These are phyloP conservation scores for Prunella himalayana DNA, from an alignment of 2,113 vertebrate species.

Conservation along the genomic window DNA sequence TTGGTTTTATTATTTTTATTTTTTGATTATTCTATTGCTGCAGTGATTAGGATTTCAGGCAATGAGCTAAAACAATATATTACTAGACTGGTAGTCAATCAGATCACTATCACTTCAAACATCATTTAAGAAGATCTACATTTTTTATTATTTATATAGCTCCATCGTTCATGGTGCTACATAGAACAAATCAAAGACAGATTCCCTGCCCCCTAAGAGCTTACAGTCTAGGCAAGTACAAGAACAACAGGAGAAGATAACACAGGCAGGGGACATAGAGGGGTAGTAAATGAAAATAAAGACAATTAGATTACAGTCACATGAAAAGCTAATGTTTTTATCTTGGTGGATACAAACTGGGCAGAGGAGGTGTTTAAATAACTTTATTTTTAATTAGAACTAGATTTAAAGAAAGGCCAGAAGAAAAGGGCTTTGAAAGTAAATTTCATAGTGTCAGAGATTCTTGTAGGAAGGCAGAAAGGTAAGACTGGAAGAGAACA, in stretches of 20 bases:
- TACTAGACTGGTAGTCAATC: constrained; percentile 36
- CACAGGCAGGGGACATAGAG: constrained; percentile 29
- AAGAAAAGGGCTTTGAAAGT: not conserved
- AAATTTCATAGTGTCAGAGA: not conserved
- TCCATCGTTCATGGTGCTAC: constrained; percentile 60
- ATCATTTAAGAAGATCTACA: constrained; percentile 48
- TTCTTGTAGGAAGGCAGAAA: not conserved
- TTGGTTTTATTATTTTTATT: not conserved
- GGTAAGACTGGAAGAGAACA: not conserved
- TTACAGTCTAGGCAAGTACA: constrained; percentile 65
- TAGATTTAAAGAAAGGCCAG: not conserved
- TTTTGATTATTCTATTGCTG: not conserved
- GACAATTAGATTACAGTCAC: constrained; percentile 42
- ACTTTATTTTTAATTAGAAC: constrained; percentile 1
- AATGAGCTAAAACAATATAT: not conserved
- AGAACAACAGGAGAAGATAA: constrained; percentile 53
- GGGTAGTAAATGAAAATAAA: constrained; percentile 9
- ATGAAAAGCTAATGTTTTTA: constrained; percentile 16
- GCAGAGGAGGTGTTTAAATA: not conserved
- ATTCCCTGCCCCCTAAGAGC: constrained; percentile 63
- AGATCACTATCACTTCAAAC: constrained; percentile 51
- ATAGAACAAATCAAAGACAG: constrained; percentile 51
- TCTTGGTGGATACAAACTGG: not conserved
- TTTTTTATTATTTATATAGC: constrained; percentile 66
- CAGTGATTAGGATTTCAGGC: not conserved